phyloP scores from a whole-genome alignment of 2,113 vertebrate genomes.

The Cercocebus atys region DNA sequence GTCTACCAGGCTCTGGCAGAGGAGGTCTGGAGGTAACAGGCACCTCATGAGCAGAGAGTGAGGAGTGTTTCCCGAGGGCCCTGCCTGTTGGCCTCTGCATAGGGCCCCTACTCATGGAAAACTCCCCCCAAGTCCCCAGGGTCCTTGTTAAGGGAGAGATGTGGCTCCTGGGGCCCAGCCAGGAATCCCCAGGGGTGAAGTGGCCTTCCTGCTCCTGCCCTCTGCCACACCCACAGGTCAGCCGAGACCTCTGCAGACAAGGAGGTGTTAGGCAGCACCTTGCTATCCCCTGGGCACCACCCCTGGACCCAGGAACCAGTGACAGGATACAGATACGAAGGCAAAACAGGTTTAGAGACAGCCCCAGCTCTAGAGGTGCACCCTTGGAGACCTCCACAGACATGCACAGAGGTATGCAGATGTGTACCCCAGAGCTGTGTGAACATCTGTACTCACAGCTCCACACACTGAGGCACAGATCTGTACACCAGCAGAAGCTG shows the following conservation, averaged over 20 bases:
- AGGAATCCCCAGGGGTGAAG: background rate
- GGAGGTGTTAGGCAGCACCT: background rate
- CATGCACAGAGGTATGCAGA: background rate
- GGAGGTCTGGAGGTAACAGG: background rate
- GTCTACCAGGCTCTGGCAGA: background rate
- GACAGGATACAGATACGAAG: background rate
- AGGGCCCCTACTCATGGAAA: background rate
- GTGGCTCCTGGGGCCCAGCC: background rate
- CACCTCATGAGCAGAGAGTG: background rate
- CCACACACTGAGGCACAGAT: background rate
- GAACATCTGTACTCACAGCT: background rate
- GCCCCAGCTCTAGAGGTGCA: background rate
- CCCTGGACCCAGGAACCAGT: background rate
- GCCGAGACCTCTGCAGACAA: background rate
- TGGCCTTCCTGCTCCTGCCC: background rate
- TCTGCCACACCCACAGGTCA: background rate
- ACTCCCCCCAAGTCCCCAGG: background rate
- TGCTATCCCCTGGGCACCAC: background rate
- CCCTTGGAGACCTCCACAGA: background rate
- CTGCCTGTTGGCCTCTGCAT: background rate
- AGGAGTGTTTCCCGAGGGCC: background rate
- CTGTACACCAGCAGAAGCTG: background rate
- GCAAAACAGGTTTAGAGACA: background rate
- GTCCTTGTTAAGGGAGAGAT: background rate
- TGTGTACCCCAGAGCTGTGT: background rate